Percentiles rank a stretch among this genome's conserved stretches.
Conservation (phyloP, 2,113 vertebrate genomes). For the Tyrannus savana region DNA sequence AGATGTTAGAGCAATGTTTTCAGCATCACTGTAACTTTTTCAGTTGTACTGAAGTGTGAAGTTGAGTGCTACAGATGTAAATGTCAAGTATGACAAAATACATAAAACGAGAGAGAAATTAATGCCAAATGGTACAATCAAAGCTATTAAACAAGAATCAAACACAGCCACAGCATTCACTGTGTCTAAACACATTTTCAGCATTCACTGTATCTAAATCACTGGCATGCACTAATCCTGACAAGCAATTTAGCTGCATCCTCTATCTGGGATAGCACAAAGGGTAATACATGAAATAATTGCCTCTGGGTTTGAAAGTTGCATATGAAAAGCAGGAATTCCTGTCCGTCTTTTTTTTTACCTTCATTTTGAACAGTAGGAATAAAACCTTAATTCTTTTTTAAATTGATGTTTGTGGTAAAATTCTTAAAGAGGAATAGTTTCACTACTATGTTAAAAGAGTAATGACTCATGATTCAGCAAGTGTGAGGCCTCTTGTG, state of each 20-base stretch:
- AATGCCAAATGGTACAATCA: background rate
- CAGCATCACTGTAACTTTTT: background rate
- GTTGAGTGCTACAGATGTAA: background rate
- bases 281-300: background rate
- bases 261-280: background rate
- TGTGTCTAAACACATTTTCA: background rate
- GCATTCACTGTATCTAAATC: background rate
- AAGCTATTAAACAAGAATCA: background rate
- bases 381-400: background rate
- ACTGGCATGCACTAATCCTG: background rate
- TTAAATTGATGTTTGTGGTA: background rate
- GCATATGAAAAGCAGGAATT: background rate
- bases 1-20: background rate
- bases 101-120: background rate
- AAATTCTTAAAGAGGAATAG: background rate
- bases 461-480: background rate
- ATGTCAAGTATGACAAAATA: background rate
- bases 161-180: background rate
- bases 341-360: background rate
- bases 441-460: background rate
- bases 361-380: background rate
- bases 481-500: background rate
- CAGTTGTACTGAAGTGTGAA: background rate
- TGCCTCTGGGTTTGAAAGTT: background rate
- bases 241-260: background rate